These are phyloP conservation scores for Erpetoichthys calabaricus DNA, from an alignment of 2,797 vertebrate genomes.

Conservation along the genomic window DNA sequence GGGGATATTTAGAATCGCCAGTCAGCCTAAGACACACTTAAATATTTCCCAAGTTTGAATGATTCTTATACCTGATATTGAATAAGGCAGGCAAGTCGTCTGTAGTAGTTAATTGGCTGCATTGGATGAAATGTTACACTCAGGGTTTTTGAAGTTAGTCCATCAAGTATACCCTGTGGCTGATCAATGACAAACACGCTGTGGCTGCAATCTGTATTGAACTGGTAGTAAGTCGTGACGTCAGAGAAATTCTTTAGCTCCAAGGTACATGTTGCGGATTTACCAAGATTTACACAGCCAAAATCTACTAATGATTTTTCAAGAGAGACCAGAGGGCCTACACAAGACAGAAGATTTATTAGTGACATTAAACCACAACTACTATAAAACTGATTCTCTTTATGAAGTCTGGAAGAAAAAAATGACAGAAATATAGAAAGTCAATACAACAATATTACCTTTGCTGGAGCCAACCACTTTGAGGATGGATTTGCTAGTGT, in stretches of 20 bases:
- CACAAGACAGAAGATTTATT: background rate
- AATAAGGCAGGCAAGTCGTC: conserved; percentile 69
- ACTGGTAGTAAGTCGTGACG: conserved; percentile 62
- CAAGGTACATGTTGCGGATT: conserved; percentile 28
- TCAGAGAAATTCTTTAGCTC: conserved; percentile 60
- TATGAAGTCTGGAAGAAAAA: too few species aligned
- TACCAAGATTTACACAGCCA: conserved; percentile 49
- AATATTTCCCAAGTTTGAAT: too few species aligned
- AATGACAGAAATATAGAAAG: too few species aligned
- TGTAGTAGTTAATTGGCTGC: conserved; percentile 56
- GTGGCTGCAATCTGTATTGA: conserved; percentile 62
- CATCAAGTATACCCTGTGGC: conserved; percentile 48
- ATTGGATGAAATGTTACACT: conserved; percentile 57
- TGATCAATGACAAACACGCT: conserved; percentile 69
- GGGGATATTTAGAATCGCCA: too few species aligned
- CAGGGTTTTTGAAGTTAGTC: conserved; percentile 39
- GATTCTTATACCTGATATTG: conserved; percentile 59
- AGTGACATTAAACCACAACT: too few species aligned
- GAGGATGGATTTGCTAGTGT: conserved; percentile 42
- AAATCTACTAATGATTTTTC: conserved; percentile 57
- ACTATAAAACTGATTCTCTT: too few species aligned
- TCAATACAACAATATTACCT: conserved; percentile 44
- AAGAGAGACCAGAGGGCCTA: conserved; percentile 67
- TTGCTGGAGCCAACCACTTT: conserved; percentile 64
- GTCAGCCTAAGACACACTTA: too few species aligned